Evolutionary conservation across 2,113 vertebrate species (phyloP).

Genomic region (Mus musculus): GRCm39 chr4:49176501-49177000

Average conservation of each 20-base stretch:
- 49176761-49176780: not conserved
- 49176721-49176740: slow-evolving; percentile 36
- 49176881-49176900: not conserved
- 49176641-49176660: not conserved
- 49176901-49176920: no score
- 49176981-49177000: not conserved
- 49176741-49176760: slow-evolving; percentile 27
- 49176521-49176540: slow-evolving; percentile 1
- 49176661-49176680: not conserved
- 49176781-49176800: slow-evolving; percentile 35
- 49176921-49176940: not conserved
- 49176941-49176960: slow-evolving; percentile 23
- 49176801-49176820: slow-evolving; percentile 37
- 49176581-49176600: not conserved
- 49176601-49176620: not conserved
- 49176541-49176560: not conserved
- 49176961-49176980: not conserved
- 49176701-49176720: not conserved
- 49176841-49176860: slow-evolving; percentile 47
- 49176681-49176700: not conserved
- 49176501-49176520: slow-evolving; percentile 39
- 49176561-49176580: not conserved
- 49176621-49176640: not conserved
- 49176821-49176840: slow-evolving; percentile 32
- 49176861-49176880: not conserved